Evolutionary conservation across 1,140 invertebrate genomes (phyloP).

Genomic region (Tetranychus cinnabarinus): DNA sequence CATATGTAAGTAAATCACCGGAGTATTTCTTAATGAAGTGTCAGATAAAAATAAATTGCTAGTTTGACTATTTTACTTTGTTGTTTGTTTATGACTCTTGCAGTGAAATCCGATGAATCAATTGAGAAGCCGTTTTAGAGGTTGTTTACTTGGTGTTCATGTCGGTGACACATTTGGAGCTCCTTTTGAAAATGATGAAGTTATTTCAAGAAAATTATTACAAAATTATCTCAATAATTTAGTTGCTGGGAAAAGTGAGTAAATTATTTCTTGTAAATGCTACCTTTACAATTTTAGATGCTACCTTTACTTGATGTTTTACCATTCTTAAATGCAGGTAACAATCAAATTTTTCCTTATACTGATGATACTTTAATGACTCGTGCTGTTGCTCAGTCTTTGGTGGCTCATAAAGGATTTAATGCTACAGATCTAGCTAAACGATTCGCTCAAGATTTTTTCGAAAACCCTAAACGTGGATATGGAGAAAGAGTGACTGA

Average conservation of each 20-base stretch:
- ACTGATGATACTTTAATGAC: constrained; percentile 60
- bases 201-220: constrained; percentile 27
- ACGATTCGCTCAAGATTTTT: constrained; percentile 39
- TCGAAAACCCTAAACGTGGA: constrained; percentile 33
- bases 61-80: too few relatives aligned
- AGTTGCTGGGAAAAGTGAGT: constrained; percentile 29
- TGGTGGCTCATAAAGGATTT: constrained; percentile 31
- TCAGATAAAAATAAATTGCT: too few relatives aligned
- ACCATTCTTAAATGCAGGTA: background rate
- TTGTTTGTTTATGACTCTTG: too few relatives aligned
- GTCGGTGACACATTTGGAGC: constrained; percentile 46
- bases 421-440: constrained; percentile 20
- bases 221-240: constrained; percentile 31
- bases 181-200: constrained; percentile 35
- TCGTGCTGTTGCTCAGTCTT: constrained; percentile 32
- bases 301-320: background rate
- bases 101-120: background rate
- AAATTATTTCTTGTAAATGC: constrained; percentile 15
- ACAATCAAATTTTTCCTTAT: constrained; percentile 29
- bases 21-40: too few relatives aligned
- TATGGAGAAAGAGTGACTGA: constrained; percentile 36
- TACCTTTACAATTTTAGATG: background rate
- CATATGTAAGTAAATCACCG: too few relatives aligned
- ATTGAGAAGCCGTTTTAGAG: constrained; percentile 16
- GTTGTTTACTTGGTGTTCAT: constrained; percentile 37